These are phyloP conservation scores for Mesopsocus fuscifrons DNA, from an alignment of 2,888 invertebrate genomes.

Conservation along the genomic window DNA sequence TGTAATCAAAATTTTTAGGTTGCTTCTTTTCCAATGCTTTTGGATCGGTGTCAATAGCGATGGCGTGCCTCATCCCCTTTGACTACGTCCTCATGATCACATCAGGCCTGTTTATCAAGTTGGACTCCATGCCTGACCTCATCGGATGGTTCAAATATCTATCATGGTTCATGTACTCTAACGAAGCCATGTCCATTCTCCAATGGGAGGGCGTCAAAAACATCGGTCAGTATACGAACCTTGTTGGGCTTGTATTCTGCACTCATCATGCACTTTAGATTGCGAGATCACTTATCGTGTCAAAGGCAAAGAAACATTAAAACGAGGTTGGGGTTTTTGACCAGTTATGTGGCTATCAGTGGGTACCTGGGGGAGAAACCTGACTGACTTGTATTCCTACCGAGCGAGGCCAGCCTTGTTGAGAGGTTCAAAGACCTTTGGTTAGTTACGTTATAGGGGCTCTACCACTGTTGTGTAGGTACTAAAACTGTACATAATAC, in stretches of 20 bases:
- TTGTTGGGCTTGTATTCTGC: not conserved
- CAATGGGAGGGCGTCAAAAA: constrained; percentile 62
- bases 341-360: constrained; percentile 11
- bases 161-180: constrained; percentile 75
- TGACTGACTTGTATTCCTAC: too few species aligned
- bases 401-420: too few species aligned
- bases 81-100: constrained; percentile 76
- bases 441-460: too few species aligned
- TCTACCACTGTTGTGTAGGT: too few species aligned
- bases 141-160: constrained; percentile 59
- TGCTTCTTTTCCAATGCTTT: constrained; percentile 73
- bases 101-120: constrained; percentile 64
- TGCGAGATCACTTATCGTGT: too few species aligned
- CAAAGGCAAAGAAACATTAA: too few species aligned
- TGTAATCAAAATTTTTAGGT: constrained; percentile 30
- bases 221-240: constrained; percentile 37
- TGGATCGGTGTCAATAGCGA: constrained; percentile 56
- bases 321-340: too few species aligned
- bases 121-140: constrained; percentile 57
- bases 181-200: constrained; percentile 61
- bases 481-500: too few species aligned
- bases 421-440: too few species aligned
- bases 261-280: too few species aligned
- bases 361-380: too few species aligned
- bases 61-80: constrained; percentile 69